Conservation (phyloP, 2,888 invertebrate species). For the Caenorhabditis sp. region DNA sequence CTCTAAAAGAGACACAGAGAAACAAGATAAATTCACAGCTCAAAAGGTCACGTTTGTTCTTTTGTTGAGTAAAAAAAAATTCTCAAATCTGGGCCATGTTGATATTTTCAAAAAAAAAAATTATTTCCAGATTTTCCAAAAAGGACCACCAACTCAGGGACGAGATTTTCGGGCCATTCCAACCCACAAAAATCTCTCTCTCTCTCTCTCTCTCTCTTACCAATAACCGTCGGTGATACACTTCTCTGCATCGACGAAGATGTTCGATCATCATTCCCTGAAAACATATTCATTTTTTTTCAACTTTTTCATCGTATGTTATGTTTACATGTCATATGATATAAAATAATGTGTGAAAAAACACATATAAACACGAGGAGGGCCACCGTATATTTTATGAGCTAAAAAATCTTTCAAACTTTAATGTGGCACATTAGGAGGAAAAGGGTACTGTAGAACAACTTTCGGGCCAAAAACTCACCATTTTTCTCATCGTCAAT, state of each 20-base stretch:
- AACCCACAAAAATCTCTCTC: neutral
- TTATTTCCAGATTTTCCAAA: too few species aligned
- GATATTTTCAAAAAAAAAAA: too few species aligned
- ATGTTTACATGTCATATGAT: neutral
- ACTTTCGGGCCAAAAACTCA: neutral
- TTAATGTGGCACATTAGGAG: neutral
- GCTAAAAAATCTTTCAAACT: neutral
- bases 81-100: too few species aligned
- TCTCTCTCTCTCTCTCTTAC: conserved; percentile 4
- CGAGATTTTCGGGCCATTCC: neutral
- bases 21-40: too few species aligned
- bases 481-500: neutral
- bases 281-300: conserved; percentile 10
- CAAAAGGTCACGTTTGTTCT: too few species aligned
- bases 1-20: too few species aligned
- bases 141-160: too few species aligned
- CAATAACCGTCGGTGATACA: conserved; percentile 37
- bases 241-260: conserved; percentile 31
- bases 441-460: neutral
- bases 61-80: too few species aligned
- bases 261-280: conserved; percentile 35
- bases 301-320: neutral
- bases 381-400: neutral
- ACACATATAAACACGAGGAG: neutral
- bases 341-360: neutral